Evolutionary conservation across 2,797 vertebrate genomes (phyloP).

Genomic region (Austrolebias charrua): DNA sequence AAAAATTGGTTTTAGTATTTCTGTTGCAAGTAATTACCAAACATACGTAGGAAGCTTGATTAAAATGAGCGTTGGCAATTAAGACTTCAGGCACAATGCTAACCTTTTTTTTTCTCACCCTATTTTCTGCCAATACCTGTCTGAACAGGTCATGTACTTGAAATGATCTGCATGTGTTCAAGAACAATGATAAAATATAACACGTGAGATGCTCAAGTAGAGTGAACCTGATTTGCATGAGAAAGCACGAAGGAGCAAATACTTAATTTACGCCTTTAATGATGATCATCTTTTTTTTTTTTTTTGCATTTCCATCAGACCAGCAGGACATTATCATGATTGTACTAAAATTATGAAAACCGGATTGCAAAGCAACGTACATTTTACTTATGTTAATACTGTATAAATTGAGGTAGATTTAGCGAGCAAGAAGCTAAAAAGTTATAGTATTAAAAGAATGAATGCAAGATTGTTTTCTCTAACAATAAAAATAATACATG

Average conservation of each 20-base stretch:
- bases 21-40: background rate
- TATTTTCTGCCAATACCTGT: constrained; percentile 29
- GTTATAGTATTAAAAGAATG: no score
- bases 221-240: constrained; percentile 14
- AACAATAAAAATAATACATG: no score
- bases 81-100: constrained; percentile 14
- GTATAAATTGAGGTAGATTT: no score
- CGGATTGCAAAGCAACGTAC: background rate
- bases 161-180: constrained; percentile 16
- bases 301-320: background rate
- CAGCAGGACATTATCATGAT: background rate
- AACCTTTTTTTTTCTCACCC: constrained; percentile 21
- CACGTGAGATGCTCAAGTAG: constrained; percentile 20
- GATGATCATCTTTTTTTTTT: background rate
- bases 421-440: no score
- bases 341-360: background rate
- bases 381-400: no score
- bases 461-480: no score
- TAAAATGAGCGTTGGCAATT: constrained; percentile 4
- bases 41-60: constrained; percentile 9
- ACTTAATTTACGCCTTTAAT: background rate
- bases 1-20: background rate
- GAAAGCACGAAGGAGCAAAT: background rate
- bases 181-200: constrained; percentile 18
- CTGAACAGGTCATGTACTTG: constrained; percentile 34